These are phyloP conservation scores for Leptinotarsa peninsularis DNA, from an alignment of 2,888 invertebrate species.

Conservation along the genomic window DNA sequence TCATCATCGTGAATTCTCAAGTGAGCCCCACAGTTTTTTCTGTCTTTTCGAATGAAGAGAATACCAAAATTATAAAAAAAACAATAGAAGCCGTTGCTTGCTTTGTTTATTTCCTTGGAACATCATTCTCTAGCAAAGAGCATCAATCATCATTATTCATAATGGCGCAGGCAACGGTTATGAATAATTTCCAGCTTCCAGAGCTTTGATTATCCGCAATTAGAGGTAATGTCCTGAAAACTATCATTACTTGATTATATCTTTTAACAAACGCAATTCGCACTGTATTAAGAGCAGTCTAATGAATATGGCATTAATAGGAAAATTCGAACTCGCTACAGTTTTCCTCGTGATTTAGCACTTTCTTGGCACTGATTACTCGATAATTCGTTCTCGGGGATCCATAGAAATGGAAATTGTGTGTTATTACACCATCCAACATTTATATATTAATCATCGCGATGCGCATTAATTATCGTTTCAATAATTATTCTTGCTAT, in stretches of 20 bases:
- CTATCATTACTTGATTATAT: constrained; percentile 51
- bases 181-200: constrained; percentile 53
- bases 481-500: neutral
- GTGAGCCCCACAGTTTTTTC: too few species aligned
- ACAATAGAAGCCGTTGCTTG: constrained; percentile 25
- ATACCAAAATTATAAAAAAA: neutral
- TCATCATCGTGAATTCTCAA: too few species aligned
- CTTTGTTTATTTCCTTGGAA: constrained; percentile 31
- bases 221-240: constrained; percentile 52
- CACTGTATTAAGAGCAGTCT: constrained; percentile 36
- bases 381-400: constrained; percentile 29
- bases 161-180: constrained; percentile 42
- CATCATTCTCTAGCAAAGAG: constrained; percentile 30
- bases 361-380: constrained; percentile 38
- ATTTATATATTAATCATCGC: constrained; percentile 38
- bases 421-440: constrained; percentile 24
- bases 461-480: constrained; percentile 32
- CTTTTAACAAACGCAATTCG: constrained; percentile 44
- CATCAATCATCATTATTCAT: constrained; percentile 46
- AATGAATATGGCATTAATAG: constrained; percentile 38
- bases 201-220: constrained; percentile 55
- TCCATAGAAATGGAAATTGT: constrained; percentile 39
- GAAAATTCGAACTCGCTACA: constrained; percentile 35
- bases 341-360: constrained; percentile 33
- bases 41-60: too few species aligned